Conservation (phyloP, 2,797 vertebrate species). For the Phalanger gymnotis region DNA sequence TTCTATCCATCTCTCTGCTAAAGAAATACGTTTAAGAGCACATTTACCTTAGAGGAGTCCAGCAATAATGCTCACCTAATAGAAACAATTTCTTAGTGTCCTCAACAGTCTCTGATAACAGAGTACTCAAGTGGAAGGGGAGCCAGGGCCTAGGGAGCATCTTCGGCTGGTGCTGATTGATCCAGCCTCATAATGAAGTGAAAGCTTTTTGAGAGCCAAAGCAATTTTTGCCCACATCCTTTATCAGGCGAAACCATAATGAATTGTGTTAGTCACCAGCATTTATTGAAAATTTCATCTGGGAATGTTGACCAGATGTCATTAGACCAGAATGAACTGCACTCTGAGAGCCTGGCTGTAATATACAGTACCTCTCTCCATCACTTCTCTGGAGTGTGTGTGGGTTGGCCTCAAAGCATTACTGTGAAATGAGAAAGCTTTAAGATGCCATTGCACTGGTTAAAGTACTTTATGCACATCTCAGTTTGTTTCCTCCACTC, state of each 20-base stretch:
- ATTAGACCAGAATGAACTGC: conserved; percentile 70
- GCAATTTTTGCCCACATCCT: conserved; percentile 53
- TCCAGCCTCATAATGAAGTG: conserved; percentile 65
- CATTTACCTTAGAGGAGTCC: conserved; percentile 62
- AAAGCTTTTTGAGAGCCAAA: conserved; percentile 72
- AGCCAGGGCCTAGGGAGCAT: conserved; percentile 54
- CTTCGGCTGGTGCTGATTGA: conserved; percentile 68
- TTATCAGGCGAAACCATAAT: conserved; percentile 71
- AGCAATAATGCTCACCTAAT: conserved; percentile 66
- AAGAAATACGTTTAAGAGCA: conserved; percentile 67
- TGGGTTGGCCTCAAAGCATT: conserved; percentile 47
- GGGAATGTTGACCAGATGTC: conserved; percentile 62
- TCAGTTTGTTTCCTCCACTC: conserved; percentile 55
- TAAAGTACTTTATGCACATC: conserved; percentile 18
- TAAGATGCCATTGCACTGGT: conserved; percentile 37
- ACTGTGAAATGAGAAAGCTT: conserved; percentile 52
- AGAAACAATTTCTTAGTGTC: conserved; percentile 73
- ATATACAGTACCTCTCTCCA: conserved; percentile 51
- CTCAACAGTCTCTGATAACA: conserved; percentile 45
- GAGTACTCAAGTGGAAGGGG: conserved; percentile 52
- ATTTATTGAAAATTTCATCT: conserved; percentile 74
- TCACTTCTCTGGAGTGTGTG: conserved; percentile 30
- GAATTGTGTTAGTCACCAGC: conserved; percentile 68
- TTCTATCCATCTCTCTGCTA: conserved; percentile 53
- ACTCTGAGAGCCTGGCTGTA: conserved; percentile 48